phyloP scores from a whole-genome alignment of 37 sponge, comb jelly and placozoan genomes.

The Agelas oroides region DNA sequence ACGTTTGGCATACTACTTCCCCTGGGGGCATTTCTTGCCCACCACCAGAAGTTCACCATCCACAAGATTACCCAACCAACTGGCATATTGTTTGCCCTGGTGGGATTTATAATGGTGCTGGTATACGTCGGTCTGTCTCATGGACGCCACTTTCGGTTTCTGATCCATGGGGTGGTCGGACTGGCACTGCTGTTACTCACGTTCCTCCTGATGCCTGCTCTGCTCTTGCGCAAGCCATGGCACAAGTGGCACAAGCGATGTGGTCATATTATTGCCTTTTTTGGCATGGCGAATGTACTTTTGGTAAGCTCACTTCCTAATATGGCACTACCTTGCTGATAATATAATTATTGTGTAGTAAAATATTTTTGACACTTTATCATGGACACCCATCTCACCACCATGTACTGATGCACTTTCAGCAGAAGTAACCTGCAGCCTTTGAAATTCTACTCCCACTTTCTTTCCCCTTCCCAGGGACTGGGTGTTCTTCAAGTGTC shows the following conservation, averaged over 20 bases:
- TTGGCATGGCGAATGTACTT: conserved; percentile 60
- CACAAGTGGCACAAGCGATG: conserved; percentile 28
- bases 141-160: conserved; percentile 27
- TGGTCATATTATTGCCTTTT: conserved; percentile 49
- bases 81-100: conserved; percentile 9
- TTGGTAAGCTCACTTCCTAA: conserved; percentile 34
- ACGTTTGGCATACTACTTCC: conserved; percentile 57
- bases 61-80: conserved; percentile 49
- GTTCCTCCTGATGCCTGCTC: conserved; percentile 28
- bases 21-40: conserved; percentile 52
- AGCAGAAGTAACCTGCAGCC: too few species aligned
- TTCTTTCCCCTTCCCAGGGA: conserved; percentile 26
- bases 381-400: too few species aligned
- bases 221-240: conserved; percentile 7
- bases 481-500: conserved; percentile 18
- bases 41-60: not conserved
- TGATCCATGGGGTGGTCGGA: conserved; percentile 54
- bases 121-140: conserved; percentile 38
- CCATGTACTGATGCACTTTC: too few species aligned
- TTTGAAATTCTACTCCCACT: too few species aligned
- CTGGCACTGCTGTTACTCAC: conserved; percentile 33
- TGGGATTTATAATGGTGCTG: conserved; percentile 41
- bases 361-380: too few species aligned
- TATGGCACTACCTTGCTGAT: not conserved
- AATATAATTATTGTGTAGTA: not conserved